A percentile compares a stretch with the other conserved stretches of the same genome.
Conservation (phyloP, 2,113 vertebrate species). For the Athene noctua region DNA sequence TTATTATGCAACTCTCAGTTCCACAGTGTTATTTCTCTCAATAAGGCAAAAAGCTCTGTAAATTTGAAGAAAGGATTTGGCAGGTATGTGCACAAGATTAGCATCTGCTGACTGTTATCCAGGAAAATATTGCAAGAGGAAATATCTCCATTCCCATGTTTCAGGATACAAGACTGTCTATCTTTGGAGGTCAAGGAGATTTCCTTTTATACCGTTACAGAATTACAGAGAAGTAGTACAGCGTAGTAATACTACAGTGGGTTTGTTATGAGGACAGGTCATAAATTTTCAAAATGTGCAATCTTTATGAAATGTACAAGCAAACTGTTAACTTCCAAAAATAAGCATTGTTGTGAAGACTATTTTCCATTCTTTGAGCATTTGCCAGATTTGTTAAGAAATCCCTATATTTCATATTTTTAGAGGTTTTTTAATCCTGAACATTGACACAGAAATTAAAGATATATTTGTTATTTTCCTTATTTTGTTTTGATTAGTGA, state of each 20-base stretch:
- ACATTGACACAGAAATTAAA: neutral
- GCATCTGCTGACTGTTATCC: neutral
- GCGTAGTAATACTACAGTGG: neutral
- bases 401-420: neutral
- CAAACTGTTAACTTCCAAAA: neutral
- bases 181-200: neutral
- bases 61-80: conserved; percentile 48
- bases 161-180: neutral
- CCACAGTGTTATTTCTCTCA: neutral
- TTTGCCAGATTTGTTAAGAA: neutral
- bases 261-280: neutral
- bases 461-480: neutral
- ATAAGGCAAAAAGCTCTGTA: conserved; percentile 11
- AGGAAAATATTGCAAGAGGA: neutral
- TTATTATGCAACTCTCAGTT: neutral
- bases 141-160: neutral
- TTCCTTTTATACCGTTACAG: neutral
- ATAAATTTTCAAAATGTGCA: neutral
- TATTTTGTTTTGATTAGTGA: neutral
- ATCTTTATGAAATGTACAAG: neutral
- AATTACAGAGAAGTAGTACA: neutral
- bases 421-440: neutral
- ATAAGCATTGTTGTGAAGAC: neutral
- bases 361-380: neutral
- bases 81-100: neutral